Base-by-base conservation (phyloP, 2,888 invertebrate species). In the Acanthosepion esculentum region DNA sequence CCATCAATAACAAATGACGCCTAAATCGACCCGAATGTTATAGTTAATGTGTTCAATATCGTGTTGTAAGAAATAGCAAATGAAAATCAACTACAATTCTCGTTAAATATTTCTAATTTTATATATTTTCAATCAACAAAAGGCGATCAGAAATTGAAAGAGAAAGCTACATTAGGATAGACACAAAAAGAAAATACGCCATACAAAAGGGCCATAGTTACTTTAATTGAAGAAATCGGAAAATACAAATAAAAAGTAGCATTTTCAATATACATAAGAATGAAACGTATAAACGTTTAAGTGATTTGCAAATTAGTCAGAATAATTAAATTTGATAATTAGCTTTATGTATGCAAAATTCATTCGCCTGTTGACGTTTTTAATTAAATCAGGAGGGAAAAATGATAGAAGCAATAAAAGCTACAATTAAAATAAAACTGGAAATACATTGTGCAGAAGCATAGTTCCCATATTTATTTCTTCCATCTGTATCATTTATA, bases 401-500 rank as follows among this genome's bases (percentile, higher is more conserved):
- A 12, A 78, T 78, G n/a, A 78, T 78, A 78, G 78, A 78, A 78
- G n/a, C n/a, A 12, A 78, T 78, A 78, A 78, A 78, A 78, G 78
- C 78, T 78, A 78, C 78, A 78, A 78, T 78, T 78, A n/a, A n/a
- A n/a, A 78, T 29, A 3, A n/a, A 78, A 78, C 8, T 12, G n/a
- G 78, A 10, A n/a, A 15, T 15, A n/a, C 10, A 78, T n/a, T n/a
- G 78, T n/a, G 15, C n/a, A n/a, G 29, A n/a, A 5, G 78, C 78
- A 78, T n/a, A 15, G 26, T 59, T 59, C 26, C 20, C 26, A 26
- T 59, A 3, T 20, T 0, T 6, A 59, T 23, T 2, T n/a, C 78
- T 6, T 23, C 10, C 33, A 6, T 48, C 0, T 8, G 0, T 18
- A 23, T 20, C 15, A 23, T 92, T 5, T 8, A 0, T 0, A 15